Evolutionary conservation across 1,140 invertebrate genomes (phyloP), one percentile per base, ranked within the genome.

Genomic region (Drosophila paulistorum): DNA sequence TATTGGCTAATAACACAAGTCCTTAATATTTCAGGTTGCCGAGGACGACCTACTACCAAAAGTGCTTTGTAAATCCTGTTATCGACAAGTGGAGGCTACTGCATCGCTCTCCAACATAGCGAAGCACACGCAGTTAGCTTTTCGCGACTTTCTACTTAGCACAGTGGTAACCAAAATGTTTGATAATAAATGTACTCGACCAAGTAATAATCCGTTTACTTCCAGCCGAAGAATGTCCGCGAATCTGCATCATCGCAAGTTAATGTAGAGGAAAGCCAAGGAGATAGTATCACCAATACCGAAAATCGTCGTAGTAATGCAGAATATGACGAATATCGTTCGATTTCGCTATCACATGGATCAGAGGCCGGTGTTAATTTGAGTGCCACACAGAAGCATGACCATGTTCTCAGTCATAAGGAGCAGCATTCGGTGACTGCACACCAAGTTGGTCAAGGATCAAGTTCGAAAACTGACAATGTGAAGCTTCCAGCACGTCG

Each of bases 61-160:
- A 62, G 79, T 90, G 13, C 68, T 91, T 3, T 91, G 90, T 45
- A 91, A 91, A 65, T 75, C 87, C 9, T 91, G 90, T 58, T 91
- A 90, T 70, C 84, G 90, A 6, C 86, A 91, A 59, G 87, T 91
- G 39, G 90, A 90, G 69, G 87, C 90, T 7, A 91, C 87, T 1
- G 90, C 87, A 0, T 91, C 87, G 3, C 71, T 91, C 10, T 91
- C 90, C 2, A 91, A 91, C 20, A 91, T 91, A 41, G 90, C 90
- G 4, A 90, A 91, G 37, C 81, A 91, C 35, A 91, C 90, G 1
- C 84, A 91, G 60, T 69, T 75, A 7, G 87, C 90, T 1, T 90
- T 91, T 66, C 74, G 65, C 0, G 84, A 91, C 37, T 91, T 91
- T 72, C 26, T 91, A n/a, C 58, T 90, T 5, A 90, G 76, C 66